These are phyloP conservation scores for Gandaritis pyraliata DNA, from an alignment of 2,888 invertebrate species.

Conservation along the genomic window DNA sequence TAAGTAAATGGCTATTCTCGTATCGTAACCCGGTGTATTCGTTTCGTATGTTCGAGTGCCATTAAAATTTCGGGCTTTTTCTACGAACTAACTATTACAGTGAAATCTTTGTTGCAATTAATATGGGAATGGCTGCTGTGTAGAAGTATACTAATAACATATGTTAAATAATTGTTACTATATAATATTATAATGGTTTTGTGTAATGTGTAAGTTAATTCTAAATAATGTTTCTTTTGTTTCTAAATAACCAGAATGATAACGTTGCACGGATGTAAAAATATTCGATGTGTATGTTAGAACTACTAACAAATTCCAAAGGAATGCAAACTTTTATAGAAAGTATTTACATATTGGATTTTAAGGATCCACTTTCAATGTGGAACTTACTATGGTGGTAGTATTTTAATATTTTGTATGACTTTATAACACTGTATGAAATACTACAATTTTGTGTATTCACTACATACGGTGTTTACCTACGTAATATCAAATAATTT, in stretches of 20 bases:
- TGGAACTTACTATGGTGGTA: constrained; percentile 1
- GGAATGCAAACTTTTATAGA: neutral
- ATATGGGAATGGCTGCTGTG: neutral
- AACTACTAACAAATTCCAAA: neutral
- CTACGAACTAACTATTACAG: too few relatives aligned
- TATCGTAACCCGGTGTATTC: too few relatives aligned
- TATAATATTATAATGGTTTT: neutral
- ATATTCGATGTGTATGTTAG: neutral
- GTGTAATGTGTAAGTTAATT: neutral
- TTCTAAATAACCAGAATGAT: too few relatives aligned
- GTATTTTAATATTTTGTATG: constrained; percentile 16
- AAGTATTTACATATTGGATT: neutral
- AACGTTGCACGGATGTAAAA: neutral
- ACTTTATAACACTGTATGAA: constrained; percentile 2
- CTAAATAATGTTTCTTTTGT: neutral
- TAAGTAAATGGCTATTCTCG: too few relatives aligned
- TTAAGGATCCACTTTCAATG: neutral
- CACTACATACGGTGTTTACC: neutral
- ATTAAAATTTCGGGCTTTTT: too few relatives aligned
- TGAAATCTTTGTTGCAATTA: too few relatives aligned
- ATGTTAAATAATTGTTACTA: neutral
- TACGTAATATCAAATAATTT: neutral
- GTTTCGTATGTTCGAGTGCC: too few relatives aligned
- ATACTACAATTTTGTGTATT: constrained; percentile 4
- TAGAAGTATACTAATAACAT: neutral